Evolutionary conservation across 1,140 invertebrate species (phyloP), one percentile per base, ranked within the genome.

Genomic region (Bicyclus anynana): DNA sequence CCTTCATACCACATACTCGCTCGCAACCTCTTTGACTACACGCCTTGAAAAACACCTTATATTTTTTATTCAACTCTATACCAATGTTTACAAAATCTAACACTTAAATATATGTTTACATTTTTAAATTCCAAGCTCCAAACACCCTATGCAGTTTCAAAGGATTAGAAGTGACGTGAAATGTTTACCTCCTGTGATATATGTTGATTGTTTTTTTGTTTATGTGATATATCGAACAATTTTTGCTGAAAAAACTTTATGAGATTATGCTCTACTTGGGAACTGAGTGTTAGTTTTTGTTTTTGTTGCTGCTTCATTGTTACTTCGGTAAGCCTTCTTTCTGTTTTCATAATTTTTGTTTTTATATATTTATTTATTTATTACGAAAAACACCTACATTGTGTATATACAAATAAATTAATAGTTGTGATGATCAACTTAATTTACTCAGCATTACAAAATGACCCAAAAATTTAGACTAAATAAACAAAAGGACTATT

Each of bases 181-280:
- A 82, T 81, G 80, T 64, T 82, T 66, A 38, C 50, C 37, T 35
- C 66, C 61, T 71, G 82, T 83, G 80, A 62, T 76, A 72, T 75
- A 77, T 82, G 71, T 77, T 59, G 61, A 52, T 44, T 63, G 66
- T 71, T 69, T 65, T 14, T 3, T 59, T 53, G 48, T 64, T 79
- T 69, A 70, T 80, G 74, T 69, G 53, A 20, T 44, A n/a, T 20
- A 14, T 17, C 51, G 63, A 49, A 62, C 53, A 64, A 53, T 13
- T 50, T 62, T 26, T 20, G 20, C 38, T 33, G 27, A 68, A 17
- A 16, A 9, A 44, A 26, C 26, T 51, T 58, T 44, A 50, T 23
- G 13, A 51, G 53, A 68, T 56, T 54, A 69, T 72, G 61, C 65
- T 63, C 48, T 46, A 61, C 47, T 61, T 65, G 53, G 51, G 65